A percentile compares a stretch with the other conserved stretches of the same genome.
Evolutionary conservation across 2,113 vertebrate species (phyloP).

Genomic region (Erinaceus europaeus): DNA sequence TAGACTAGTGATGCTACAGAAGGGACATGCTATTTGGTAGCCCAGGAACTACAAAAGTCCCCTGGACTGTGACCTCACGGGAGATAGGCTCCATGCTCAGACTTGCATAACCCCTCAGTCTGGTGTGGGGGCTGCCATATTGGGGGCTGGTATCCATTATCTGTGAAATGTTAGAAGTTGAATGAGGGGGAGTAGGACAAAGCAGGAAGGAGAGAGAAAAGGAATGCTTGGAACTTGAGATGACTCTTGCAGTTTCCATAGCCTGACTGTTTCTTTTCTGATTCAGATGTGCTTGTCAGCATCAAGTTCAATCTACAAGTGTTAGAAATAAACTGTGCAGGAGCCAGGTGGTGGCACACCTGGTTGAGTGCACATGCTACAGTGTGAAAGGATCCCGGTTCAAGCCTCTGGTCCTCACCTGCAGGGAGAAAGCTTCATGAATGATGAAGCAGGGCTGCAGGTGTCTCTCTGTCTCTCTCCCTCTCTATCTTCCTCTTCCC

Average conservation of each 20-base stretch:
- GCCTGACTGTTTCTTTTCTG: no score
- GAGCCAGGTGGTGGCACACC: no score
- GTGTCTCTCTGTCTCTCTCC: no score
- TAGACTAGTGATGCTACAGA: background rate
- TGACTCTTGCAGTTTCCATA: accelerated
- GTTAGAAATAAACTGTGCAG: no score
- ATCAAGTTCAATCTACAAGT: no score
- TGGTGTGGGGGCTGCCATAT: accelerated
- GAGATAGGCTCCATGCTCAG: accelerated
- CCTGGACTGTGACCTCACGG: background rate
- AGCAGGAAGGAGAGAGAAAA: no score
- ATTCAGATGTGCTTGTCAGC: background rate
- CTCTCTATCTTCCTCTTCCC: no score
- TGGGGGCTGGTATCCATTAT: background rate
- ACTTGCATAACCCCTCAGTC: background rate
- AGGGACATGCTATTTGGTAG: background rate
- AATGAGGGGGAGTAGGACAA: background rate
- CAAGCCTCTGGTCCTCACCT: no score
- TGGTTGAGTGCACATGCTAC: no score
- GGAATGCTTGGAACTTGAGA: background rate
- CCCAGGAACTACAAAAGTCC: background rate
- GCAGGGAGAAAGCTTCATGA: no score
- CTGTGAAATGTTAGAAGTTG: background rate
- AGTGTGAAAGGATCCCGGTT: no score
- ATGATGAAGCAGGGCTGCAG: no score